Base-by-base conservation (phyloP, 2,888 invertebrate species). In the Eustalomyia histrio region DNA sequence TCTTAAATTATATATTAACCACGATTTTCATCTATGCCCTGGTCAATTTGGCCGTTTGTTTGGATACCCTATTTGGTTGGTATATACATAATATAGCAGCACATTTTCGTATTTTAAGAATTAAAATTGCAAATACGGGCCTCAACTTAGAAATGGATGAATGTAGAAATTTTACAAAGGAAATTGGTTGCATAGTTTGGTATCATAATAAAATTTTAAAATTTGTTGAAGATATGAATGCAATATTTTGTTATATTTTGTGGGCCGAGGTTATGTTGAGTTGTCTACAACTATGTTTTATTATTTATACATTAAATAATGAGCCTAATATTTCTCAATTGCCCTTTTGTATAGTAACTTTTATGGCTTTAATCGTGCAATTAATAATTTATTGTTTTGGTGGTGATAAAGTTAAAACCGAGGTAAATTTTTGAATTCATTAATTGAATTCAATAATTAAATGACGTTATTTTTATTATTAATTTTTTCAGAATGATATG, bases 371-470 rank as follows among this genome's bases (percentile, higher is more conserved):
- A 4, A 18, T 63, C 0, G 57, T 84, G 24, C 83, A 84, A 39
- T 16, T 83, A 64, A 73, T 81, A n/a, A 82, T 84, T 17, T 83
- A 84, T 69, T 83, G 84, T 16, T 83, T 82, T 64, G 84, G 84
- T 1, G 84, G 84, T 1, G 79, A 83, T 47, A 81, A 83, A 58
- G 60, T 84, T 16, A 76, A 81, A n/a, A 60, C 64, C 75, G 84
- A 83, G 76, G 84, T 82, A 18, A 43, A 60, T 60, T 2, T 57
- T 21, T 17, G 0, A 3, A 10, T 29, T n/a, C n/a, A n/a, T 6
- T 29, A 6, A 29, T n/a, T n/a, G n/a, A n/a, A n/a, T n/a, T n/a
- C 29, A 29, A 39, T 12, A 39, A 39, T 2, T 39, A 2, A 39
- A 39, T 39, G n/a, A 39, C 12, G 12, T 12, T 39, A 1, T 12